phyloP scores from a whole-genome alignment of 2,888 invertebrate genomes.

The Oligia latruncula region DNA sequence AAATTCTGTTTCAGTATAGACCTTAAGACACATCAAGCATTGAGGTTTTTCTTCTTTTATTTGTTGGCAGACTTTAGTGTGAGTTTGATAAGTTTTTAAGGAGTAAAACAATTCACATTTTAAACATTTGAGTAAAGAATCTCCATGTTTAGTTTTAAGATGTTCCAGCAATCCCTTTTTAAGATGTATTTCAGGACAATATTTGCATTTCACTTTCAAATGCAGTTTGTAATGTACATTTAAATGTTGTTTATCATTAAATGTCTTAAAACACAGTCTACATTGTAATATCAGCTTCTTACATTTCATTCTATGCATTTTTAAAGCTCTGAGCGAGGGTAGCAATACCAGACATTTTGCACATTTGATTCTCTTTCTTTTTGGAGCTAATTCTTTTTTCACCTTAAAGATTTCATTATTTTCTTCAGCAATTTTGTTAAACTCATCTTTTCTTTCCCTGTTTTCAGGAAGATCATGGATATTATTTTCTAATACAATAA shows the following conservation, averaged over 20 bases:
- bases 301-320: conserved; percentile 37
- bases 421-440: background rate
- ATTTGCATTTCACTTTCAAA: conserved; percentile 40
- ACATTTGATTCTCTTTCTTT: conserved; percentile 38
- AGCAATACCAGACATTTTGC: conserved; percentile 22
- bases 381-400: background rate
- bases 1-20: conserved; percentile 66
- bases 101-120: conserved; percentile 42
- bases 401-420: conserved; percentile 2
- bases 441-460: background rate
- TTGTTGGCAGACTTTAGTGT: conserved; percentile 20
- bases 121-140: conserved; percentile 33
- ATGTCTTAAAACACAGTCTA: conserved; percentile 35
- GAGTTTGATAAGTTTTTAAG: conserved; percentile 18
- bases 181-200: conserved; percentile 38
- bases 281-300: conserved; percentile 10
- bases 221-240: conserved; percentile 36
- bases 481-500: conserved; percentile 53
- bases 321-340: conserved; percentile 29
- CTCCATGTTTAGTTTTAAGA: conserved; percentile 30
- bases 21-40: conserved; percentile 74
- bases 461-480: background rate
- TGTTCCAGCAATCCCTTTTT: conserved; percentile 40
- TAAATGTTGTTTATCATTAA: conserved; percentile 31
- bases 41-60: conserved; percentile 44